A percentile compares a stretch with the other conserved stretches of the same genome.
phyloP scores from a whole-genome alignment of 2,113 vertebrate genomes.

The Rhinolophus sinicus region DNA sequence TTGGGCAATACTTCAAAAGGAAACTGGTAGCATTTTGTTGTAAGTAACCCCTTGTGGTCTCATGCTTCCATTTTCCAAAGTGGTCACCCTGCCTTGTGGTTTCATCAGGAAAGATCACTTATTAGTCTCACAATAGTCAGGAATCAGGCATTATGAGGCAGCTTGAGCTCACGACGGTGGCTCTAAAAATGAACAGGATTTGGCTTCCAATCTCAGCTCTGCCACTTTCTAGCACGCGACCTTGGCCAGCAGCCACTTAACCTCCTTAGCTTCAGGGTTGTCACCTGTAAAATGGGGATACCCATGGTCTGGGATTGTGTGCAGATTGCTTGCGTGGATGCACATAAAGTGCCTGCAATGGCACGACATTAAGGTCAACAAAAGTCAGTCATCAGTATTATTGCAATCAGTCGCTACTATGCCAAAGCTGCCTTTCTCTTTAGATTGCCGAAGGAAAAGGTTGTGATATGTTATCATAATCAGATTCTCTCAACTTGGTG shows the following conservation, averaged over 20 bases:
- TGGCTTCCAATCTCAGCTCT: not conserved
- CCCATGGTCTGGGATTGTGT: not conserved
- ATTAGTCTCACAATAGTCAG: not conserved
- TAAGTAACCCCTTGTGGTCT: not conserved
- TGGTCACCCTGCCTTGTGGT: not conserved
- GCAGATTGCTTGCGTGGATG: not conserved
- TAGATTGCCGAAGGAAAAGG: not conserved
- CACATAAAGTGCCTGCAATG: accelerated
- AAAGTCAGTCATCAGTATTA: not conserved
- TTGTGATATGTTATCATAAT: not conserved
- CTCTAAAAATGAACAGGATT: not conserved
- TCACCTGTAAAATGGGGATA: not conserved
- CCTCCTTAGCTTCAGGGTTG: not conserved
- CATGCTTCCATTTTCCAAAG: not conserved
- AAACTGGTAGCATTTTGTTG: not conserved
- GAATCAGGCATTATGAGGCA: not conserved
- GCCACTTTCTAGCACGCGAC: not conserved
- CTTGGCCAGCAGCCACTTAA: not conserved
- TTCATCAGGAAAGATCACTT: not conserved
- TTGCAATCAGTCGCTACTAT: not conserved
- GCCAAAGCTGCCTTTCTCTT: not conserved
- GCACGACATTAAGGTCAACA: not conserved
- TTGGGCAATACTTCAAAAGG: not conserved
- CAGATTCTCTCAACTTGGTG: not conserved
- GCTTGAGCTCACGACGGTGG: not conserved